These are phyloP conservation scores for Caenorhabditis drosophilae DNA, from an alignment of 2,888 invertebrate species.

Conservation along the genomic window DNA sequence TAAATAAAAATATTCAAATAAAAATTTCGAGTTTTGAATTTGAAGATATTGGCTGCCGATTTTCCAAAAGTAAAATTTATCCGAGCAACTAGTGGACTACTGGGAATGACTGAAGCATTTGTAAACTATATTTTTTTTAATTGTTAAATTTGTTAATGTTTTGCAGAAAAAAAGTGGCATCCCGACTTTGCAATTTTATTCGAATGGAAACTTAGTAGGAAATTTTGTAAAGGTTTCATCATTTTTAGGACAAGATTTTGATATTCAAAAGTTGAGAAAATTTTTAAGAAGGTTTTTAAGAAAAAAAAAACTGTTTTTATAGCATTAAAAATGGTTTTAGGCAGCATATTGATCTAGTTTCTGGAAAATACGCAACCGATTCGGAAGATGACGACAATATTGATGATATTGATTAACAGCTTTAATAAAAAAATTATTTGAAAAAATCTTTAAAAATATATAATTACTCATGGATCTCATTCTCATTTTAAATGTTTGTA, in stretches of 20 bases:
- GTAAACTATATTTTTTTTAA: slow-evolving; percentile 19
- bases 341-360: slow-evolving; percentile 31
- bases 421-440: slow-evolving; percentile 1
- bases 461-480: no score
- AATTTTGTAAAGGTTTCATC: slow-evolving; percentile 56
- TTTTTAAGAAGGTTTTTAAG: slow-evolving; percentile 43
- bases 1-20: neutral
- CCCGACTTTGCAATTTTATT: slow-evolving; percentile 62
- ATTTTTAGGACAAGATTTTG: slow-evolving; percentile 56
- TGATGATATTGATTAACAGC: slow-evolving; percentile 7
- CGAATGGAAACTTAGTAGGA: slow-evolving; percentile 53
- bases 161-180: slow-evolving; percentile 41
- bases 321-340: slow-evolving; percentile 19
- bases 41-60: slow-evolving; percentile 42
- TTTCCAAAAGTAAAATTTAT: slow-evolving; percentile 36
- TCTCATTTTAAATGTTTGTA: no score
- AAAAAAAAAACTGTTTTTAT: neutral
- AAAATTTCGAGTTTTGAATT: no score
- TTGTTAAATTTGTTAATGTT: neutral
- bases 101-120: slow-evolving; percentile 45
- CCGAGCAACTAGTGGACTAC: slow-evolving; percentile 35
- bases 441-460: no score
- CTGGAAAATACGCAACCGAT: slow-evolving; percentile 28
- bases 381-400: slow-evolving; percentile 35
- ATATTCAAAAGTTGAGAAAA: slow-evolving; percentile 27